Conservation (phyloP, 1,140 invertebrate genomes). For the Drosophila yakuba region DNA sequence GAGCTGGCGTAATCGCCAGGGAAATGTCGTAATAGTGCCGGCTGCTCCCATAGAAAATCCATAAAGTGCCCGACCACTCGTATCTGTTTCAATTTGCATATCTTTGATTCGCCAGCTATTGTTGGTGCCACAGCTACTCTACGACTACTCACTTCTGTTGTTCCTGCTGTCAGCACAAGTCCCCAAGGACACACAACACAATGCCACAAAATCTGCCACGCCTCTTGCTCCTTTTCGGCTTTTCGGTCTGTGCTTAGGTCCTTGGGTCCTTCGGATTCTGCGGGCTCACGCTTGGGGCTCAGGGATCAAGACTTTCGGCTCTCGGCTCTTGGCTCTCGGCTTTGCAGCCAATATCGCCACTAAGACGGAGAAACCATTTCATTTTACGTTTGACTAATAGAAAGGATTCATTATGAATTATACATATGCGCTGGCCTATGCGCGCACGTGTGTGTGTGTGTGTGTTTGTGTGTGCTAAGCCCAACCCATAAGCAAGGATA, state of each 20-base stretch:
- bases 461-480: constrained; percentile 12
- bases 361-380: constrained; percentile 75
- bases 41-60: constrained; percentile 61
- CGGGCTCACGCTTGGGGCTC: constrained; percentile 39
- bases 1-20: constrained; percentile 47
- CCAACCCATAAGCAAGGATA: constrained; percentile 25
- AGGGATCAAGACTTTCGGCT: constrained; percentile 11
- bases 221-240: constrained; percentile 42
- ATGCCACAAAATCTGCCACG: constrained; percentile 65
- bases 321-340: constrained; percentile 33
- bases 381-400: constrained; percentile 83
- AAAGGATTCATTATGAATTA: constrained; percentile 84
- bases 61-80: constrained; percentile 52
- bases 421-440: constrained; percentile 49
- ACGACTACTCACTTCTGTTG: constrained; percentile 35
- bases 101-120: constrained; percentile 73
- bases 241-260: not conserved
- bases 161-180: constrained; percentile 58
- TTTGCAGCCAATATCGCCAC: constrained; percentile 75
- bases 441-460: constrained; percentile 30
- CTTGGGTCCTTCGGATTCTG: constrained; percentile 27
- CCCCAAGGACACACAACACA: constrained; percentile 74
- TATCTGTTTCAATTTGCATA: constrained; percentile 84
- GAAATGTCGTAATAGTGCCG: constrained; percentile 74
- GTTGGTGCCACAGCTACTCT: constrained; percentile 14